Conservation (phyloP, 2,888 invertebrate genomes). For the Philereme transversata region DNA sequence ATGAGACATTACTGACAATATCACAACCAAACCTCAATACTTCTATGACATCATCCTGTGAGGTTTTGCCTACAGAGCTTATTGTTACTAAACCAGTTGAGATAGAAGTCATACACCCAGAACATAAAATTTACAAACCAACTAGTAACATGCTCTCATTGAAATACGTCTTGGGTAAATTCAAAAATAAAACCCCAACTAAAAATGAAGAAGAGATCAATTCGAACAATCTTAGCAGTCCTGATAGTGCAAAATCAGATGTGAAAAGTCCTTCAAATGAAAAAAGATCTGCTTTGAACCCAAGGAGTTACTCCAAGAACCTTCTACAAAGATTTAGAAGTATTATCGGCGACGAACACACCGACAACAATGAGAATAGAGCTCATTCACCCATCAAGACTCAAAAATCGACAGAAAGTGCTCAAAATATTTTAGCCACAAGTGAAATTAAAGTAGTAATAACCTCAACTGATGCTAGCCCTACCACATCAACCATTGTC, state of each 20-base stretch:
- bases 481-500: conserved; percentile 60
- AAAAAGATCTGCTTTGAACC: conserved; percentile 71
- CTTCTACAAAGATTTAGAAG: conserved; percentile 77
- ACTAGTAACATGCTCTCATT: conserved; percentile 81
- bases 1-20: conserved; percentile 60
- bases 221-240: conserved; percentile 70
- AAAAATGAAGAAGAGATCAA: conserved; percentile 75
- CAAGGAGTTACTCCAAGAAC: conserved; percentile 77
- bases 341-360: conserved; percentile 78
- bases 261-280: conserved; percentile 71
- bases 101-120: conserved; percentile 87
- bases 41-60: conserved; percentile 83
- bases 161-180: conserved; percentile 83
- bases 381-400: conserved; percentile 46
- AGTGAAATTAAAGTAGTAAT: conserved; percentile 71
- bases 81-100: conserved; percentile 71
- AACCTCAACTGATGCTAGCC: conserved; percentile 65
- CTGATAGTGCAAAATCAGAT: conserved; percentile 64
- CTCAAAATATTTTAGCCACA: conserved; percentile 51
- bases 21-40: conserved; percentile 76
- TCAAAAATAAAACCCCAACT: conserved; percentile 72
- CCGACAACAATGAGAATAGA: conserved; percentile 67
- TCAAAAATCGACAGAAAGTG: conserved; percentile 44
- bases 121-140: conserved; percentile 91
- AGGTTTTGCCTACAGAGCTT: conserved; percentile 74